Percentiles rank a stretch among this genome's conserved stretches.
These are phyloP conservation scores for Venustoraphidia nigricollis DNA, from an alignment of 2,888 invertebrate species.

Conservation along the genomic window DNA sequence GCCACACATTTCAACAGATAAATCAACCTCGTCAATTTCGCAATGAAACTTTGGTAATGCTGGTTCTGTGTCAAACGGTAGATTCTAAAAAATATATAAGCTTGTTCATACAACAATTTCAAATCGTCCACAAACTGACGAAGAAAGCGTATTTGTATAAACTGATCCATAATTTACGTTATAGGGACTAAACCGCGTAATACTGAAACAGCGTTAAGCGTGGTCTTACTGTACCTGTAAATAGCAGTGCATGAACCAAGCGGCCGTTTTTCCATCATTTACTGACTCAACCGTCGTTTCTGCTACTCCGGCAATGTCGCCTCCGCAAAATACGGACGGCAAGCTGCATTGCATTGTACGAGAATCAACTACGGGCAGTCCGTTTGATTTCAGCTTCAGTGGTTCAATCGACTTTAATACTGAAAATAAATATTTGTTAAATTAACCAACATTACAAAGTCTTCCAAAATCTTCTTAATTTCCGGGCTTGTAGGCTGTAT, in stretches of 20 bases:
- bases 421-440: slow-evolving; percentile 14
- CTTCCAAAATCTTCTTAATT: no score
- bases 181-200: no score
- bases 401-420: slow-evolving; percentile 49
- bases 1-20: slow-evolving; percentile 87
- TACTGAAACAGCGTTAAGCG: no score
- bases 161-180: no score
- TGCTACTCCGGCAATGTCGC: slow-evolving; percentile 85
- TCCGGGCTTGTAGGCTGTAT: no score
- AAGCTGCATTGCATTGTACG: slow-evolving; percentile 65
- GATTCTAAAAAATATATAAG: slow-evolving; percentile 29
- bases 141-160: no score
- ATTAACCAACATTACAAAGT: no score
- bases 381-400: slow-evolving; percentile 59
- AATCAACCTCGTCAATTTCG: slow-evolving; percentile 83
- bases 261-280: slow-evolving; percentile 95
- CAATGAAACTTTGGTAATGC: slow-evolving; percentile 83
- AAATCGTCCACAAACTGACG: no score
- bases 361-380: slow-evolving; percentile 64
- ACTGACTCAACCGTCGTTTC: slow-evolving; percentile 98
- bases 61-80: slow-evolving; percentile 46
- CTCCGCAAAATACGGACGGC: slow-evolving; percentile 79
- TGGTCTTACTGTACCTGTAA: slow-evolving; percentile 73
- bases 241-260: slow-evolving; percentile 87
- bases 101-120: not conserved